Base-by-base conservation (phyloP, 2,113 vertebrate genomes). In the Colius striatus region DNA sequence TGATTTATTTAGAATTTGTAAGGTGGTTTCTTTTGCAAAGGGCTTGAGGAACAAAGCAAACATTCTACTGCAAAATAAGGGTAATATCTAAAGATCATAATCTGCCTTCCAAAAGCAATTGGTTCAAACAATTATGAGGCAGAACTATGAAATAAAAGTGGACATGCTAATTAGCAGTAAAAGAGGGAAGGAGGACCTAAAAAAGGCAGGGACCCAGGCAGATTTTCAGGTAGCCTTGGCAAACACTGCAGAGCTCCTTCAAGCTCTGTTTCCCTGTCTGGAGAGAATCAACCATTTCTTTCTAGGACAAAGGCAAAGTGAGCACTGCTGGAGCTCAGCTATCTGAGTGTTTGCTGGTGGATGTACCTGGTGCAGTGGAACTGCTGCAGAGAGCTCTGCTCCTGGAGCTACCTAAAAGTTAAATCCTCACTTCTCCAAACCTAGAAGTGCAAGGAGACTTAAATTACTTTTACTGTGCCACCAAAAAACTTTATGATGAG, bases 281-380 rank as follows among this genome's bases (percentile, higher is more conserved):
- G n/a, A 13, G 29, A 75, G 21, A 23, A 13, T 7, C 0, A 0
- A 3, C 34, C 6, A 0, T 41, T 71, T n/a, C 11, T 20, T 4
- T 48, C 0, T 1, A 0, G 20, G 30, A 8, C 0, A 0, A 43
- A 45, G 58, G 30, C 18, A 5, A 32, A 18, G 21, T 1, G 8
- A 36, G 34, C 0, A 1, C 67, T 45, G 61, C 51, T 16, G 62
- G 53, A 62, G 36, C 27, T 54, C 6, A 1, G 29, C 20, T 43
- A 6, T 7, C 30, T 74, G 41, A 13, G 22, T 19, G 15, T 41
- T 74, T 51, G 57, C 34, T 81, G 58, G 8, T 1, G 1, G 79
- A 17, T 3, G 3, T 45, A 47, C 13, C 27, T 72, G 51, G 60
- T n/a, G 43, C 17, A 29, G 7, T 10, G 43, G 25, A 57, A 43